Percentiles rank a stretch among this genome's conserved stretches.
phyloP scores from a whole-genome alignment of 2,888 invertebrate species.

The Lottia gigantea region DNA sequence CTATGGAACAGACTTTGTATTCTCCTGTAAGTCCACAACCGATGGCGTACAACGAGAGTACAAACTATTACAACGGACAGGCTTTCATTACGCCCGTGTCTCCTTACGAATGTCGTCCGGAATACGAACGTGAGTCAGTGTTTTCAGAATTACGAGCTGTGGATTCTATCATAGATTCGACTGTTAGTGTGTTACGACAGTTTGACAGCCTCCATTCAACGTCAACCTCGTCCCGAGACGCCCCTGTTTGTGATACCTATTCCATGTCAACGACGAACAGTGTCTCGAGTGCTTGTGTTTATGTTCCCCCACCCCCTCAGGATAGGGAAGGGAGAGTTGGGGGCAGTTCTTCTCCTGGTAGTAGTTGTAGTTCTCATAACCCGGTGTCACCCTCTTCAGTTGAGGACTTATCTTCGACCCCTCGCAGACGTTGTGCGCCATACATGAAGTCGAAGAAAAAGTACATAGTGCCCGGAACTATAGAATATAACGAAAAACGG shows the following conservation, averaged over 20 bases:
- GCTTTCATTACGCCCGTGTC: constrained; percentile 3
- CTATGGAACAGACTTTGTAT: constrained; percentile 4
- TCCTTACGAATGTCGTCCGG: not conserved
- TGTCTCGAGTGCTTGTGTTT: not conserved
- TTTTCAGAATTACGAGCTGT: constrained; percentile 2
- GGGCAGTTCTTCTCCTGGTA: constrained; percentile 20
- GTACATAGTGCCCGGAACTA: constrained; percentile 89
- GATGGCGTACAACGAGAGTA: not conserved
- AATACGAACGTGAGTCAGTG: not conserved
- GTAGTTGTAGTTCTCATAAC: constrained; percentile 2
- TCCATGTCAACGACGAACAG: constrained; percentile 5
- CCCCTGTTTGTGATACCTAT: not conserved
- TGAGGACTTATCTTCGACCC: constrained; percentile 9
- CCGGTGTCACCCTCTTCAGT: not conserved
- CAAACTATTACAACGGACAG: not conserved
- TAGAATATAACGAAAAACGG: constrained; percentile 90
- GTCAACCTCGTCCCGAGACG: not conserved
- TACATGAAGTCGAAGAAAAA: constrained; percentile 39
- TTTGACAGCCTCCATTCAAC: not conserved
- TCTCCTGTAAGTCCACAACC: not conserved
- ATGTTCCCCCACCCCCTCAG: not conserved
- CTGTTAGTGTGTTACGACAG: not conserved
- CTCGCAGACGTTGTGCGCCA: constrained; percentile 21
- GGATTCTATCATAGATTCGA: constrained; percentile 8
- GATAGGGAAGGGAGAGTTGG: constrained; percentile 4